Percentiles rank a stretch among this genome's conserved stretches.
Evolutionary conservation across 2,797 vertebrate genomes (phyloP).

Genomic region (Lepilemur septentrionalis): DNA sequence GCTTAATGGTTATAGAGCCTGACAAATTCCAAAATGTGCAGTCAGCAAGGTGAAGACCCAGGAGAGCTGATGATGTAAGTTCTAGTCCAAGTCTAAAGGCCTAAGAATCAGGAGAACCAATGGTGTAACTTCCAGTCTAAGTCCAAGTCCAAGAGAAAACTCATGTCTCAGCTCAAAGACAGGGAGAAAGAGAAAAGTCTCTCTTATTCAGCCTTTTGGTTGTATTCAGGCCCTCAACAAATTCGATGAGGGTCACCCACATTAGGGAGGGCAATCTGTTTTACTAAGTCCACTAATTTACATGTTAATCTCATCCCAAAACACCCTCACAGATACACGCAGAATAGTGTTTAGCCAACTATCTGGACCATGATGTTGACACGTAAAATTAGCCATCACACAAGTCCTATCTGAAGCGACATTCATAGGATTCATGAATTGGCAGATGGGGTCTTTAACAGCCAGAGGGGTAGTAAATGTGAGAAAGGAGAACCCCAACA

Average conservation of each 20-base stretch:
- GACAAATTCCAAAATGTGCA: background rate
- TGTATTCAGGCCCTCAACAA: background rate
- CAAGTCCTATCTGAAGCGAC: background rate
- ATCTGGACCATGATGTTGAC: background rate
- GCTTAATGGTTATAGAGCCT: background rate
- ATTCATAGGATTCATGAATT: background rate
- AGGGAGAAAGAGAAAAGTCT: background rate
- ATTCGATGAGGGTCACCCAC: background rate
- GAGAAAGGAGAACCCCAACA: background rate
- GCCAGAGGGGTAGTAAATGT: background rate
- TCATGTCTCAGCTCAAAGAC: background rate
- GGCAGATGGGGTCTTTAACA: background rate
- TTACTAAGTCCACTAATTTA: background rate
- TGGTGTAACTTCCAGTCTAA: background rate
- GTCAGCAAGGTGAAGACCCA: background rate
- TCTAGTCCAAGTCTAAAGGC: background rate
- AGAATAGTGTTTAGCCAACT: background rate
- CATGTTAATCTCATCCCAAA: background rate
- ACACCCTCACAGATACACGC: background rate
- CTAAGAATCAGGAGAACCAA: background rate
- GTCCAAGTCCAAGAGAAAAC: background rate
- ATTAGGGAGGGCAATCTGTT: background rate
- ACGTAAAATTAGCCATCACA: background rate
- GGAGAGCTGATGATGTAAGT: background rate
- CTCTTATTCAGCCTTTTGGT: background rate